Evolutionary conservation across 2,888 invertebrate species (phyloP).

Genomic region (Sphinx pinastri): DNA sequence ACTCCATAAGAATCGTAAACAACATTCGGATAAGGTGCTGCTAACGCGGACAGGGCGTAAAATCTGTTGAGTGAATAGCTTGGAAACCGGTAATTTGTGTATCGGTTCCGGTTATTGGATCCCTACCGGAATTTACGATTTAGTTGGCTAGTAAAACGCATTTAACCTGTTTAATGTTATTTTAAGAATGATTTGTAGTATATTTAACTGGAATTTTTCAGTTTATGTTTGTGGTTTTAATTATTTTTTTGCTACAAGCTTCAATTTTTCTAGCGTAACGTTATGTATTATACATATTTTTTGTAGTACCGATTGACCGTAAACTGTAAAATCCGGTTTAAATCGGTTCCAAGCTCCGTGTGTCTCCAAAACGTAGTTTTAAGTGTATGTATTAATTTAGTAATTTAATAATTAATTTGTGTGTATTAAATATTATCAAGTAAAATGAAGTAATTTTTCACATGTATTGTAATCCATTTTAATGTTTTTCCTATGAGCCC

Average conservation of each 20-base stretch:
- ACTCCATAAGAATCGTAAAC: neutral
- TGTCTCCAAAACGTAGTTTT: constrained; percentile 8
- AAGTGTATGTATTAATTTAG: neutral
- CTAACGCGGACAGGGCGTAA: constrained; percentile 16
- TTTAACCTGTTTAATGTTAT: neutral
- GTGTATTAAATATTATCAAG: neutral
- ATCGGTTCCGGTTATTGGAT: neutral
- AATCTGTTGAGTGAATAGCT: neutral
- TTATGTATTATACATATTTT: too few relatives aligned
- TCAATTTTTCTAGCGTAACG: too few relatives aligned
- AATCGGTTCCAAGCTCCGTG: neutral
- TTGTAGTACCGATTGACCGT: too few relatives aligned
- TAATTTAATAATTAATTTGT: neutral
- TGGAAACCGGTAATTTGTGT: neutral
- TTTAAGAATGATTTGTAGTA: too few relatives aligned
- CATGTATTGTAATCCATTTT: too few relatives aligned
- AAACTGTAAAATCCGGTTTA: neutral
- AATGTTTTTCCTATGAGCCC: too few relatives aligned
- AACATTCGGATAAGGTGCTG: neutral
- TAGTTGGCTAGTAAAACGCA: neutral
- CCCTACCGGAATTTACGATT: neutral
- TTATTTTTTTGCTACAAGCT: too few relatives aligned
- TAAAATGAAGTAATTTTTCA: too few relatives aligned
- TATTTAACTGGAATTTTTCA: too few relatives aligned
- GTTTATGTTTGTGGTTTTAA: too few relatives aligned